Evolutionary conservation across 2,797 vertebrate genomes (phyloP).

Genomic region (Clamator glandarius): DNA sequence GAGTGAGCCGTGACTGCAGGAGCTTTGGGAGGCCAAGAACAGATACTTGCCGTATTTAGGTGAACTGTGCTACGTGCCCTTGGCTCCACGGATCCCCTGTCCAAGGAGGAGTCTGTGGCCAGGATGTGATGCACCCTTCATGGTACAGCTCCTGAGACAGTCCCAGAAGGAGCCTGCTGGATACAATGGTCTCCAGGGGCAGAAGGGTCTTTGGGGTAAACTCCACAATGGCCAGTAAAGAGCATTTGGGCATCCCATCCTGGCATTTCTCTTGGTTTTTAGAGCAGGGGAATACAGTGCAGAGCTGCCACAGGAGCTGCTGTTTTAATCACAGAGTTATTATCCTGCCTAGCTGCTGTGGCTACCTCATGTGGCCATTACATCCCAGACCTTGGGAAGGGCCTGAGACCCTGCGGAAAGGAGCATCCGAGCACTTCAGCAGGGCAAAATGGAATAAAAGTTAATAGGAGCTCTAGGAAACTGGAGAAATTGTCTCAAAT

Average conservation of each 20-base stretch:
- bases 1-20: background rate
- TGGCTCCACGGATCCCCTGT: background rate
- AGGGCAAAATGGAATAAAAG: background rate
- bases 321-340: rapidly evolving
- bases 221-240: background rate
- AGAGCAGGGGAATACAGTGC: background rate
- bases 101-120: background rate
- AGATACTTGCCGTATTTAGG: background rate
- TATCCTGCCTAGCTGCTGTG: background rate
- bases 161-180: background rate
- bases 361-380: background rate
- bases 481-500: background rate
- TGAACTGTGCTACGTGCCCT: background rate
- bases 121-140: background rate
- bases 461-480: background rate
- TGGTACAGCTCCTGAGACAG: background rate
- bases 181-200: background rate
- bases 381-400: background rate
- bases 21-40: background rate
- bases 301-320: background rate
- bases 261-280: background rate
- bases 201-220: background rate
- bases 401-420: background rate
- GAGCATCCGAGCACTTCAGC: background rate
- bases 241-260: background rate